A percentile compares a stretch with the other conserved stretches of the same genome.
Conservation (phyloP, 2,797 vertebrate species). For the Takifugu ocellatus region DNA sequence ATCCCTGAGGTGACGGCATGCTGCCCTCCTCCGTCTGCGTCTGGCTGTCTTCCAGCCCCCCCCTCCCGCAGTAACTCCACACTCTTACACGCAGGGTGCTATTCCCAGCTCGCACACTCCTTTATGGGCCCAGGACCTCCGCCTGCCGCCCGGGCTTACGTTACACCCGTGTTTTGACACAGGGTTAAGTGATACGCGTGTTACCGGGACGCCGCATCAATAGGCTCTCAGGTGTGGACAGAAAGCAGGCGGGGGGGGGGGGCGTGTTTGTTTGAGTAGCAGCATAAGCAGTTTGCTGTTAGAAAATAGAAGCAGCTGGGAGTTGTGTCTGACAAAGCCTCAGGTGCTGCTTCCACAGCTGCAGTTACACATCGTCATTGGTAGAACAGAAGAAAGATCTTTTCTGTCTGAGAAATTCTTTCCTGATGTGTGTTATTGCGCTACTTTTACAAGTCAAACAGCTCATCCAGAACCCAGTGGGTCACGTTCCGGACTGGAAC, state of each 20-base stretch:
- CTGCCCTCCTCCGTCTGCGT: slow-evolving; percentile 18
- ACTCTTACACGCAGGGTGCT: slow-evolving; percentile 41
- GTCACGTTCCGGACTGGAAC: slow-evolving; percentile 1
- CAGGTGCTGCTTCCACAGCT: not conserved
- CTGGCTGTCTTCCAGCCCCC: slow-evolving; percentile 47
- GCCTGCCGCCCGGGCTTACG: slow-evolving; percentile 43
- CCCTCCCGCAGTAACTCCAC: slow-evolving; percentile 25
- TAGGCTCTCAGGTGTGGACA: slow-evolving; percentile 50
- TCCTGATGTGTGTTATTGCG: not conserved
- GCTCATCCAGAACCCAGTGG: not conserved
- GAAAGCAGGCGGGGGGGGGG: slow-evolving; percentile 1
- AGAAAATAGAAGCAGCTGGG: slow-evolving; percentile 16
- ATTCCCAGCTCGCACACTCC: slow-evolving; percentile 53
- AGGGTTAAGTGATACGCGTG: slow-evolving; percentile 70
- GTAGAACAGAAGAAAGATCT: not conserved
- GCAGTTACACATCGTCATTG: too few relatives aligned
- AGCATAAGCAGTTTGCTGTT: slow-evolving; percentile 15
- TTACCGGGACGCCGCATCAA: slow-evolving; percentile 53
- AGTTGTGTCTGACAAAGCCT: slow-evolving; percentile 9
- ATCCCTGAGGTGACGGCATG: slow-evolving; percentile 35
- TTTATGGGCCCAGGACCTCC: slow-evolving; percentile 53
- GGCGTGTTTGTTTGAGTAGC: slow-evolving; percentile 4
- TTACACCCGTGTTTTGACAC: slow-evolving; percentile 71
- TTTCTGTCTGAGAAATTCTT: not conserved
- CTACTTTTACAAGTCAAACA: not conserved